These are phyloP conservation scores for Centropus unirufus DNA, from an alignment of 2,113 vertebrate genomes.

Conservation along the genomic window DNA sequence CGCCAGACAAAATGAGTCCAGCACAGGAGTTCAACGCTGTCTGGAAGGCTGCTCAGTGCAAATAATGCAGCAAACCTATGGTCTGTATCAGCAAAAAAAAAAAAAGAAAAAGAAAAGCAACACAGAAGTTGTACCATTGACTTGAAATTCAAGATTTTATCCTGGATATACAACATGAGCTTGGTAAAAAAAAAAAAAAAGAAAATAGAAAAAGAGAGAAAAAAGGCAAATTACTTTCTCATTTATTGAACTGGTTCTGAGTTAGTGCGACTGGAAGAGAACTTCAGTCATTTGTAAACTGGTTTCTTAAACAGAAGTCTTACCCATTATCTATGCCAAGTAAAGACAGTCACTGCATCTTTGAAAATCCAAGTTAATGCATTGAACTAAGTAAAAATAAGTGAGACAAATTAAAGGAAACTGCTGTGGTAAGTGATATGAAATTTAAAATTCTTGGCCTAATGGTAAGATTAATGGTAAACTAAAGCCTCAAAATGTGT, in stretches of 20 bases:
- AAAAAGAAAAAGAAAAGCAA: neutral
- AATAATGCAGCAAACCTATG: neutral
- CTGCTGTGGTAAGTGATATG: neutral
- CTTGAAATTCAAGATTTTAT: neutral
- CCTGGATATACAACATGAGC: neutral
- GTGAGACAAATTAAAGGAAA: neutral
- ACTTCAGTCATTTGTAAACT: neutral
- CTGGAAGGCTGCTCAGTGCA: neutral
- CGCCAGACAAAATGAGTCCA: neutral
- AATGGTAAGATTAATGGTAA: neutral
- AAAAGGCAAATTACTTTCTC: neutral
- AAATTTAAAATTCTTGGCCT: neutral
- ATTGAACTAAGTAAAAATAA: neutral
- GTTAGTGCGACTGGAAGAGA: neutral
- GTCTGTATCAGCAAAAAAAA: neutral
- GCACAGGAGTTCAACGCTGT: neutral
- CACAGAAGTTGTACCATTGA: neutral
- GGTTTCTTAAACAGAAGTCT: neutral
- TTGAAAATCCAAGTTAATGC: neutral
- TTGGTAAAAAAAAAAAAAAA: neutral
- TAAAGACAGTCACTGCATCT: neutral
- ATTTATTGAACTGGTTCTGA: neutral
- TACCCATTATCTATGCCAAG: neutral
- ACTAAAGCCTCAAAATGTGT: neutral
- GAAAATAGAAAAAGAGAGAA: too few species aligned